phyloP scores from a whole-genome alignment of 2,888 invertebrate genomes.

The Idaea straminata region DNA sequence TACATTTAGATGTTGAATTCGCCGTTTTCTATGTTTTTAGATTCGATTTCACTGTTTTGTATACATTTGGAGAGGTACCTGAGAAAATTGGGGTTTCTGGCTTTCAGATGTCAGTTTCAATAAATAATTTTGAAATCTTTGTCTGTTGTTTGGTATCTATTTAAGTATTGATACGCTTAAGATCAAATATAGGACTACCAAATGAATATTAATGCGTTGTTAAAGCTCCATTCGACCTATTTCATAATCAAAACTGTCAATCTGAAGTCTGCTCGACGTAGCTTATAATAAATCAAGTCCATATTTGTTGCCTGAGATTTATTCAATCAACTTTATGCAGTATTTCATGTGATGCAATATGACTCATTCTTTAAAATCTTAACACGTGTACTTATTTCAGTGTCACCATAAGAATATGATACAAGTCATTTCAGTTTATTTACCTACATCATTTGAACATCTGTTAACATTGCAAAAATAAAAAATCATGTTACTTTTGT shows the following conservation, averaged over 20 bases:
- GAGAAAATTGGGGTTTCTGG: slow-evolving; percentile 1
- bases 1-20: not conserved
- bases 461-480: slow-evolving; percentile 15
- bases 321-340: slow-evolving; percentile 34
- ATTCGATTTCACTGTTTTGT: not conserved
- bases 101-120: not conserved
- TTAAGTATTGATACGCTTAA: not conserved
- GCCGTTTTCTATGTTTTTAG: not conserved
- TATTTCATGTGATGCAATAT: slow-evolving; percentile 39
- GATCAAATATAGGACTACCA: not conserved
- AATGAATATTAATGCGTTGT: not conserved
- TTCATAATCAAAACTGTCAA: slow-evolving; percentile 15
- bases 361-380: slow-evolving; percentile 23
- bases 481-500: not conserved
- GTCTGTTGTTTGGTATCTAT: not conserved
- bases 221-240: not conserved
- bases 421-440: slow-evolving; percentile 24
- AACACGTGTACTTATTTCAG: slow-evolving; percentile 7
- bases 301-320: slow-evolving; percentile 45
- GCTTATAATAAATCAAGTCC: slow-evolving; percentile 54
- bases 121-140: not conserved
- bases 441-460: slow-evolving; percentile 26
- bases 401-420: slow-evolving; percentile 26
- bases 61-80: not conserved
- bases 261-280: slow-evolving; percentile 5